phyloP scores from a whole-genome alignment of 2,888 invertebrate genomes.

The Acrocyrtus sp. region DNA sequence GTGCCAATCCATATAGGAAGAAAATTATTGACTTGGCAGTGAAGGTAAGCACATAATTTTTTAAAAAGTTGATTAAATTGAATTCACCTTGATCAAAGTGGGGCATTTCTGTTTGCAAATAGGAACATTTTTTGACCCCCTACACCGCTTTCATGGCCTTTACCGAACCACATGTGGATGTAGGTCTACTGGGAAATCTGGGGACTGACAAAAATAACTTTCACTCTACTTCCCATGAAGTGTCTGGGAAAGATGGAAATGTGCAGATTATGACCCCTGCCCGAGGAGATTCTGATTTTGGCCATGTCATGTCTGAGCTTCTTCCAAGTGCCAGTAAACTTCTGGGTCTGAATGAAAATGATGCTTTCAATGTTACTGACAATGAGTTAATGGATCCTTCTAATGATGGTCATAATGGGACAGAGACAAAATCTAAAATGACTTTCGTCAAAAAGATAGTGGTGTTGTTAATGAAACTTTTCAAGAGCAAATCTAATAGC shows the following conservation, averaged over 20 bases:
- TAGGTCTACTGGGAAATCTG: not conserved
- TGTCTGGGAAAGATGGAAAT: not conserved
- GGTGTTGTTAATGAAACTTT: too few relatives aligned
- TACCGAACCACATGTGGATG: not conserved
- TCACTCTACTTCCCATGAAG: not conserved
- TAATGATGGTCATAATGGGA: not conserved
- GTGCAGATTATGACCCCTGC: not conserved
- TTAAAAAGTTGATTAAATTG: not conserved
- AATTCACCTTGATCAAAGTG: not conserved
- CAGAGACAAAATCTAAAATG: not conserved
- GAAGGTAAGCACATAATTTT: slow-evolving; percentile 20
- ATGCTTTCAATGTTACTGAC: not conserved
- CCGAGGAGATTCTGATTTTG: too few relatives aligned
- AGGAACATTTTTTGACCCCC: slow-evolving; percentile 50
- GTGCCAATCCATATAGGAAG: slow-evolving; percentile 26
- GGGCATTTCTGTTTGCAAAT: slow-evolving; percentile 23
- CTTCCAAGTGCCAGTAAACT: not conserved
- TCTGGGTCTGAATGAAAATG: too few relatives aligned
- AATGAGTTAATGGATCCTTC: not conserved
- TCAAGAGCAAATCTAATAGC: too few relatives aligned
- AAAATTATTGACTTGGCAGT: slow-evolving; percentile 33
- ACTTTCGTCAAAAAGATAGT: not conserved
- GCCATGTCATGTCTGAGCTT: too few relatives aligned
- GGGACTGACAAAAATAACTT: not conserved
- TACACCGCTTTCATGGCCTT: slow-evolving; percentile 41